phyloP scores from a whole-genome alignment of 2,113 vertebrate species.

The Semicossyphus pulcher region DNA sequence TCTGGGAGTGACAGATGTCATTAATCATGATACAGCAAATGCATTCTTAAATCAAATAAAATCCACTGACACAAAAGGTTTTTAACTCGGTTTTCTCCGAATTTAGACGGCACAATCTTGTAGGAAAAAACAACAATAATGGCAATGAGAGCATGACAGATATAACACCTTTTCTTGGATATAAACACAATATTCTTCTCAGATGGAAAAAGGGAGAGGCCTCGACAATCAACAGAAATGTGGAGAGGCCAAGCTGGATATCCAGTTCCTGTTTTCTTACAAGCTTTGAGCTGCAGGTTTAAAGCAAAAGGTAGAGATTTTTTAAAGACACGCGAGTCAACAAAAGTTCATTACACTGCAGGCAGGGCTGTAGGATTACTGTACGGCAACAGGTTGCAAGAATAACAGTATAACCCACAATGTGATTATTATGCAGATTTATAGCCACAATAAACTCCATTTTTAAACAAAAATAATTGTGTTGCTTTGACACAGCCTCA shows the following conservation, averaged over 20 bases:
- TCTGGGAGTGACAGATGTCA: too few species aligned
- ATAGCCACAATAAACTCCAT: too few species aligned
- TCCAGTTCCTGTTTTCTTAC: neutral
- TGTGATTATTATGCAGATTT: neutral
- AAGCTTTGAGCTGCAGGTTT: neutral
- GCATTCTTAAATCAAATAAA: too few species aligned
- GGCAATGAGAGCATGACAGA: too few species aligned
- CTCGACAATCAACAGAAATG: neutral
- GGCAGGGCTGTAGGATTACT: neutral
- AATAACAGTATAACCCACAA: neutral
- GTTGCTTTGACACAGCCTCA: neutral
- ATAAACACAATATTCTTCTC: too few species aligned
- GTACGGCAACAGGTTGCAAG: neutral
- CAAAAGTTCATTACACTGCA: neutral
- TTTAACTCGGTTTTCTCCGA: too few species aligned
- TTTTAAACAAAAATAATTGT: neutral
- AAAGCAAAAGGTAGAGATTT: neutral
- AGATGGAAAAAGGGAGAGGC: too few species aligned
- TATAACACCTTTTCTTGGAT: too few species aligned
- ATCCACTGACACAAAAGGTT: too few species aligned
- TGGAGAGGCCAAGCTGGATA: neutral
- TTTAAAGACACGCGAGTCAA: neutral
- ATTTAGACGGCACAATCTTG: too few species aligned
- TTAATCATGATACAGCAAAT: neutral
- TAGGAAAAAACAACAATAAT: too few species aligned